Evolutionary conservation across 2,113 vertebrate genomes (phyloP).

Genomic region (Microtus richardsoni): DNA sequence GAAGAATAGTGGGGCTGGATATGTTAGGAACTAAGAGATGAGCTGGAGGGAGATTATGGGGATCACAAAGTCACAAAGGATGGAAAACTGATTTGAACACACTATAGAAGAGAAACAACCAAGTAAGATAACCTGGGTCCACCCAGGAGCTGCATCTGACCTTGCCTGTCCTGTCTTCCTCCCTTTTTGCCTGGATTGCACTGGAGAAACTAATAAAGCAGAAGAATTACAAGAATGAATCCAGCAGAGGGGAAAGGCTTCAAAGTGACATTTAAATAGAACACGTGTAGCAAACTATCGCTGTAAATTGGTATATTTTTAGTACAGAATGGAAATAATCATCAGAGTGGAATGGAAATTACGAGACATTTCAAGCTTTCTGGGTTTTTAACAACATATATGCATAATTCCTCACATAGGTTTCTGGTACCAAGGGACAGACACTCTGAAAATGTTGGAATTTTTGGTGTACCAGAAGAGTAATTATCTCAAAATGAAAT

Average conservation of each 20-base stretch:
- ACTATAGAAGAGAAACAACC: not conserved
- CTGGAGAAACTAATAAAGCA: not conserved
- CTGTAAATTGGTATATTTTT: not conserved
- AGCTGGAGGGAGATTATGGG: not conserved
- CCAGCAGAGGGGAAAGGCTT: not conserved
- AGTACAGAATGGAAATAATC: not conserved
- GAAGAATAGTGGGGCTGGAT: not conserved
- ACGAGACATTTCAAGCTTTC: not conserved
- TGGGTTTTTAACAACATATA: not conserved
- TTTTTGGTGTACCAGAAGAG: not conserved
- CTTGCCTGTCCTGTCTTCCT: not conserved
- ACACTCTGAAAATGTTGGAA: conserved; percentile 13
- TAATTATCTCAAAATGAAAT: not conserved
- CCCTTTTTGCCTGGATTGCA: not conserved
- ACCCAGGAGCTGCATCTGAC: not conserved
- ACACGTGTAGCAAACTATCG: not conserved
- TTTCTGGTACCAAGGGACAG: not conserved
- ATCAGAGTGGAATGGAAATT: not conserved
- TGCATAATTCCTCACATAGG: not conserved
- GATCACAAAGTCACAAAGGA: not conserved
- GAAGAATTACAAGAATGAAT: not conserved
- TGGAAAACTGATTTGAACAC: not conserved
- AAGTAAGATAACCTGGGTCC: not conserved
- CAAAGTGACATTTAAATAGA: not conserved
- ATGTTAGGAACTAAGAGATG: not conserved